Conservation (phyloP, 2,888 invertebrate species). For the Mamestra brassicae region DNA sequence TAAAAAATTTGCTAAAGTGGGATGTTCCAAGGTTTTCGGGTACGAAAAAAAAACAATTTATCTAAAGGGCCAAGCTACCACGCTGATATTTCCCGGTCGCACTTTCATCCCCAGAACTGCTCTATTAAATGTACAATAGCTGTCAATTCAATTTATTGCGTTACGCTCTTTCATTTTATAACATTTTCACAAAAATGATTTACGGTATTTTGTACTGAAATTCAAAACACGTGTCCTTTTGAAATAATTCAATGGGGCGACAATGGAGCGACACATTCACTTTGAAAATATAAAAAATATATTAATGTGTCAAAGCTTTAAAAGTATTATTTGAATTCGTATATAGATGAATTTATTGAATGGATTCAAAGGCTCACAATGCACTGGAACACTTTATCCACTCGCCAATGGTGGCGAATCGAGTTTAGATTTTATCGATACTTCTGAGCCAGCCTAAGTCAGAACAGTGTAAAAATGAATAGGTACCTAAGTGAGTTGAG, state of each 20-base stretch:
- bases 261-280: conserved; percentile 6
- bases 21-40: conserved; percentile 34
- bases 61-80: conserved; percentile 31
- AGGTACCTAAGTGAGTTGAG: conserved; percentile 44
- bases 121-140: conserved; percentile 52
- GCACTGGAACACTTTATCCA: conserved; percentile 37
- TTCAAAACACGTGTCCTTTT: conserved; percentile 44
- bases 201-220: conserved; percentile 29
- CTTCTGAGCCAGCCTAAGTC: conserved; percentile 30
- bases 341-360: conserved; percentile 41
- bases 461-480: conserved; percentile 55
- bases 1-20: conserved; percentile 36
- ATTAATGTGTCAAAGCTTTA: conserved; percentile 6
- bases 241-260: conserved; percentile 15
- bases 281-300: conserved; percentile 9
- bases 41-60: conserved; percentile 48
- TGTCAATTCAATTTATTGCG: conserved; percentile 43
- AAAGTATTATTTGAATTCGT: conserved; percentile 15
- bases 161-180: conserved; percentile 32
- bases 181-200: conserved; percentile 40
- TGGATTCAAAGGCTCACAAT: conserved; percentile 42
- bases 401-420: conserved; percentile 35
- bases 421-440: conserved; percentile 49
- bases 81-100: conserved; percentile 30
- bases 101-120: conserved; percentile 36